These are phyloP conservation scores for Eospalax fontanierii DNA, from an alignment of 2,797 vertebrate species.

Conservation along the genomic window DNA sequence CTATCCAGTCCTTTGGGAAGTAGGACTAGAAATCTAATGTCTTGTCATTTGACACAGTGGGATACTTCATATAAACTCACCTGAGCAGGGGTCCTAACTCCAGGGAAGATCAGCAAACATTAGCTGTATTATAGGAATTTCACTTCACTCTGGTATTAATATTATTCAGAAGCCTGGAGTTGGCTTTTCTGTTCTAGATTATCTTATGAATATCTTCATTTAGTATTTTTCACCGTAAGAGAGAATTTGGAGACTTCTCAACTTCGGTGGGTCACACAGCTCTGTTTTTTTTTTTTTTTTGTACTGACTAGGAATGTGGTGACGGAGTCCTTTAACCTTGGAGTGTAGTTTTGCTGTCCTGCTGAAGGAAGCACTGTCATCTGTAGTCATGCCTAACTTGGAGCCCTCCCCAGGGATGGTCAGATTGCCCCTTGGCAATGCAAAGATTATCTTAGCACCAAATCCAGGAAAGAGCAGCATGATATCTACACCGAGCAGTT, in stretches of 20 bases:
- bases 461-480: slow-evolving; percentile 78
- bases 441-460: slow-evolving; percentile 85
- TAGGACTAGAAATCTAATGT: not conserved
- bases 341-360: not conserved
- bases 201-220: slow-evolving; percentile 41
- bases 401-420: slow-evolving; percentile 67
- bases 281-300: not conserved
- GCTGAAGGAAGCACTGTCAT: slow-evolving; percentile 72
- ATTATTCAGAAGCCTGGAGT: slow-evolving; percentile 19
- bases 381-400: slow-evolving; percentile 75
- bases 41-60: slow-evolving; percentile 12
- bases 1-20: not conserved
- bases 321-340: not conserved
- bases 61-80: not conserved
- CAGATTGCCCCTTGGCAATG: slow-evolving; percentile 83
- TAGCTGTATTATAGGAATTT: not conserved
- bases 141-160: not conserved
- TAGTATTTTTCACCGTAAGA: slow-evolving; percentile 55
- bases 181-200: not conserved
- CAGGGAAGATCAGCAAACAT: not conserved
- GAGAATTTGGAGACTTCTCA: slow-evolving; percentile 13
- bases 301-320: not conserved
- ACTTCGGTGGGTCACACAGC: not conserved
- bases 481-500: slow-evolving; percentile 73
- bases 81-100: not conserved